A percentile compares a stretch with the other conserved stretches of the same genome.
Conservation (phyloP, 2,797 vertebrate genomes). For the Halcyon smyrnensis region DNA sequence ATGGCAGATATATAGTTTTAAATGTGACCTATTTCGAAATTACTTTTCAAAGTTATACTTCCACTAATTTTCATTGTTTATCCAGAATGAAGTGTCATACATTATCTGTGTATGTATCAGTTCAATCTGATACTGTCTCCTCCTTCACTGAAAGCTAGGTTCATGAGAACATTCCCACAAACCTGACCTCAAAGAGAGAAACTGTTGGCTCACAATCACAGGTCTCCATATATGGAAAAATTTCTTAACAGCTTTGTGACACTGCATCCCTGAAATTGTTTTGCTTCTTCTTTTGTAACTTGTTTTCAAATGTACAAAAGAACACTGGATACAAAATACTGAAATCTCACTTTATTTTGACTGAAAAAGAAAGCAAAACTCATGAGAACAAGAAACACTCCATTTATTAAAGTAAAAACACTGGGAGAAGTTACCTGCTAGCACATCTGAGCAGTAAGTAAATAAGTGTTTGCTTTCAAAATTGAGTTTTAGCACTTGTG, state of each 20-base stretch:
- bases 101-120: not conserved
- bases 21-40: not conserved
- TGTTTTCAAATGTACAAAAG: conserved; percentile 44
- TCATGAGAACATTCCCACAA: conserved; percentile 34
- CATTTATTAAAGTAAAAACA: conserved; percentile 32
- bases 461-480: not conserved
- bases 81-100: not conserved
- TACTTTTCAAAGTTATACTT: not conserved
- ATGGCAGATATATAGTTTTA: not conserved
- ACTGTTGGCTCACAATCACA: not conserved
- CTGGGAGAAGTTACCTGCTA: not conserved
- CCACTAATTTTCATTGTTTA: not conserved
- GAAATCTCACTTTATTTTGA: conserved; percentile 40
- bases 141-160: conserved; percentile 15
- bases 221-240: conserved; percentile 11
- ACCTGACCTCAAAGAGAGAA: not conserved
- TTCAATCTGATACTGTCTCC: conserved; percentile 1
- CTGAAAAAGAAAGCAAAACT: conserved; percentile 37
- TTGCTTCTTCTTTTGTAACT: conserved; percentile 53
- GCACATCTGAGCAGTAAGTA: not conserved
- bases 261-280: conserved; percentile 7
- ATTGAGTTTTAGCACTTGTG: not conserved
- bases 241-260: conserved; percentile 53
- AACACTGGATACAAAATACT: conserved; percentile 20
- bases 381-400: not conserved